A percentile compares a stretch with the other conserved stretches of the same genome.
phyloP scores from a whole-genome alignment of 2,113 vertebrate species.

The Microcebus lehilahytsara region DNA sequence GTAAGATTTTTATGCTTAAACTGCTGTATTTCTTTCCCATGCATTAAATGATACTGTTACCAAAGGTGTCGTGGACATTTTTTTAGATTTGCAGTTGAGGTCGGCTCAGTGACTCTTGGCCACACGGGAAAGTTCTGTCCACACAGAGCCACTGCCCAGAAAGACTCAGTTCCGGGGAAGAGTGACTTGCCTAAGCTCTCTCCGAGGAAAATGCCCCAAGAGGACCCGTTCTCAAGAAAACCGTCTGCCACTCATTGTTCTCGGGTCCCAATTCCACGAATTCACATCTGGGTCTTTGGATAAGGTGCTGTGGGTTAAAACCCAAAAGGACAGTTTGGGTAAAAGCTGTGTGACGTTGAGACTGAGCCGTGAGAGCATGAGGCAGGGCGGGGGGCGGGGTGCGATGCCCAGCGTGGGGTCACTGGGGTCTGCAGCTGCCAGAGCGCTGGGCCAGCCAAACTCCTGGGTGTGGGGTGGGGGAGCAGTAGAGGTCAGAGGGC shows the following conservation, averaged over 20 bases:
- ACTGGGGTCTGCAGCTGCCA: accelerated
- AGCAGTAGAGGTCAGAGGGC: neutral
- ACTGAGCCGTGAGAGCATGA: neutral
- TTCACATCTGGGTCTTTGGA: neutral
- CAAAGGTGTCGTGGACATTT: neutral
- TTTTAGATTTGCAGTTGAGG: neutral
- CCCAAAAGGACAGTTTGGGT: neutral
- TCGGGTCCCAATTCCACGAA: neutral
- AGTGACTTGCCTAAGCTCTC: too few species aligned
- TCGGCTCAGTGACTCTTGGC: neutral
- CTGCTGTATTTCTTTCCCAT: neutral
- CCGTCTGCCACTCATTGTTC: neutral
- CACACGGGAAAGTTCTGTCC: neutral
- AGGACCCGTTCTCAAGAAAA: neutral
- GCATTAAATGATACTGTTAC: neutral
- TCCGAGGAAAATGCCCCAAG: neutral
- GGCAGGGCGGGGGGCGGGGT: neutral
- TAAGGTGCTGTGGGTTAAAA: neutral
- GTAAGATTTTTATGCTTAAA: neutral
- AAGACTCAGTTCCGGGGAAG: neutral
- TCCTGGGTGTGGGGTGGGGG: too few species aligned
- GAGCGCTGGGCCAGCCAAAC: neutral
- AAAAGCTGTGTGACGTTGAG: neutral
- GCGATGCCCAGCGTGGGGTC: accelerated
- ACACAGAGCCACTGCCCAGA: too few species aligned